These are phyloP conservation scores for Hiodon alosoides DNA, from an alignment of 2,113 vertebrate species.

Conservation along the genomic window DNA sequence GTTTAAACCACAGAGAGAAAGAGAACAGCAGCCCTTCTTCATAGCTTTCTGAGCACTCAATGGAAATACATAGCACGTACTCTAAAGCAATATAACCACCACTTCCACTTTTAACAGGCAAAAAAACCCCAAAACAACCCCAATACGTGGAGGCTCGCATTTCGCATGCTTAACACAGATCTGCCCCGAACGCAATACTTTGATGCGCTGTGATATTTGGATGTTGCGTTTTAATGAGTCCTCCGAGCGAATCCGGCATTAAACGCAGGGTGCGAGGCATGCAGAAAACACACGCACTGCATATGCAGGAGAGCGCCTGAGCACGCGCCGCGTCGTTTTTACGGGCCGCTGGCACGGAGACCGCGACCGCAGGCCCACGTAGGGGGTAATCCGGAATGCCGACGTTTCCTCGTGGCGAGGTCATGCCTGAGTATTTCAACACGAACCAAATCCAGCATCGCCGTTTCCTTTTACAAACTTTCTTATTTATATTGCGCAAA, in stretches of 20 bases:
- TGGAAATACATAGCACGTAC: conserved; percentile 17
- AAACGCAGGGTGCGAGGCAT: neutral
- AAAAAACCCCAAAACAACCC: neutral
- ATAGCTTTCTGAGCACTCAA: conserved; percentile 14
- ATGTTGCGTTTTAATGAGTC: no score
- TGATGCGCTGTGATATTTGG: conserved; percentile 56
- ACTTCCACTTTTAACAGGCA: conserved; percentile 21
- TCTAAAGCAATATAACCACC: conserved; percentile 3
- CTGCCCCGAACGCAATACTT: conserved; percentile 50
- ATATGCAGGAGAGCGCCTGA: no score
- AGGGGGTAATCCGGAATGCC: conserved; percentile 1
- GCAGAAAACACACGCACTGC: neutral
- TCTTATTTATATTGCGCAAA: neutral
- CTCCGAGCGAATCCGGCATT: no score
- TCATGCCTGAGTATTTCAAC: neutral
- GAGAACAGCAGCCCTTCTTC: conserved; percentile 17
- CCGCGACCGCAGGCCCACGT: no score
- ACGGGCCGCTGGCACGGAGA: no score
- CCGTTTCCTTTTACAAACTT: neutral
- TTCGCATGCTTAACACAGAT: conserved; percentile 35
- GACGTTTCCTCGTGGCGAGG: neutral
- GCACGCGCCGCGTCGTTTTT: no score
- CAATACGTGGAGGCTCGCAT: neutral
- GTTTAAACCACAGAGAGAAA: conserved; percentile 1
- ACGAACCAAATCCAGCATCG: no score